Percentiles rank a stretch among this genome's conserved stretches.
phyloP scores from a whole-genome alignment of 1,140 invertebrate species.

The Cepaea nemoralis region DNA sequence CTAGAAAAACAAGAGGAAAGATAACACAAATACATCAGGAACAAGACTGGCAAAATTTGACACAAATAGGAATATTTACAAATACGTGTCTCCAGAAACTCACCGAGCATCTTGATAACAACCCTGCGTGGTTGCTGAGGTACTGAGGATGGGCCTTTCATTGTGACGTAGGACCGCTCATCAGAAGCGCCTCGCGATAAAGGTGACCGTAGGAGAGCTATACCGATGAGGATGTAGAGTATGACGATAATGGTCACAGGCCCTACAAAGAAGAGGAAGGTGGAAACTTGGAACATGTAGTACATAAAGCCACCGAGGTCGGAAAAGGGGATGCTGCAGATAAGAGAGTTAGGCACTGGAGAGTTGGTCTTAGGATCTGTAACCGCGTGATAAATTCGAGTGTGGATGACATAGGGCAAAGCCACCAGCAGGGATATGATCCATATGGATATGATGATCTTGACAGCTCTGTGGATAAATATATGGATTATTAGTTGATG shows the following conservation, averaged over 20 bases:
- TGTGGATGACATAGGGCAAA: conserved; percentile 76
- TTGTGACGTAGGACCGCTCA: conserved; percentile 43
- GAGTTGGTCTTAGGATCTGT: conserved; percentile 45
- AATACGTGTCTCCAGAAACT: conserved; percentile 25
- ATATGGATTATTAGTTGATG: too few relatives aligned
- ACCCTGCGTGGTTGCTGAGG: conserved; percentile 53
- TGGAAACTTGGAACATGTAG: conserved; percentile 65
- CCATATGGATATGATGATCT: conserved; percentile 87
- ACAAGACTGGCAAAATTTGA: too few relatives aligned
- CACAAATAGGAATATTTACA: neutral
- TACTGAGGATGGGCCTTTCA: neutral
- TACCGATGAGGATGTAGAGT: conserved; percentile 71
- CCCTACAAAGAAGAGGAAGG: conserved; percentile 71
- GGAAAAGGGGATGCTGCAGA: conserved; percentile 64
- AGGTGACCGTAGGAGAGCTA: conserved; percentile 65
- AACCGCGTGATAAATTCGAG: conserved; percentile 60
- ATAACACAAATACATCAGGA: too few relatives aligned
- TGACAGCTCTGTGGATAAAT: conserved; percentile 77
- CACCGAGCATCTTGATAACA: conserved; percentile 63
- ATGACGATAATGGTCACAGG: conserved; percentile 72
- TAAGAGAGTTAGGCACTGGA: conserved; percentile 62
- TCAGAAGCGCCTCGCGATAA: conserved; percentile 48
- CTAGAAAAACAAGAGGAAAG: too few relatives aligned
- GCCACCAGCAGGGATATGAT: conserved; percentile 82
- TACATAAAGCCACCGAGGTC: conserved; percentile 57